Evolutionary conservation across 2,888 invertebrate genomes (phyloP).

Genomic region (Dryococelus australis): DNA sequence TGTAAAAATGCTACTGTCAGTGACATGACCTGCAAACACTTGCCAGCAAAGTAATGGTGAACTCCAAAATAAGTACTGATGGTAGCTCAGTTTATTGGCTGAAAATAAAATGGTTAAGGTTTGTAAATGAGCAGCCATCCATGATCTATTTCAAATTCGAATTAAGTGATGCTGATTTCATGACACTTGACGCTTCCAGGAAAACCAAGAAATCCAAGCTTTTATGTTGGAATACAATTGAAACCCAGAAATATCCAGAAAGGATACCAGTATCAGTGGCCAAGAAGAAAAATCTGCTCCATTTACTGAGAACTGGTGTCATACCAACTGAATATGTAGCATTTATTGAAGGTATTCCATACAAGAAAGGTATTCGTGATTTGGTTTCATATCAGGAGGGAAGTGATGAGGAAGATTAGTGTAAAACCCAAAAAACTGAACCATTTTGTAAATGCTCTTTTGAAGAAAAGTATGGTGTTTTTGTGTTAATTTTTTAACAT

Average conservation of each 20-base stretch:
- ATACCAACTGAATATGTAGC: background rate
- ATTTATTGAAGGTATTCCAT: background rate
- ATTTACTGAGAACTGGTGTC: conserved; percentile 17
- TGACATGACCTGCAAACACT: conserved; percentile 2
- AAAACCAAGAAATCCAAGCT: background rate
- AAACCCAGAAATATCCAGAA: background rate
- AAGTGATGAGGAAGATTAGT: background rate
- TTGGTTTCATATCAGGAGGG: background rate
- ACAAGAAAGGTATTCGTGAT: background rate
- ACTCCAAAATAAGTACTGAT: conserved; percentile 16
- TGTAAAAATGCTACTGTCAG: background rate
- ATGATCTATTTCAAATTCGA: background rate
- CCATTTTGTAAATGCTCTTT: too few species aligned
- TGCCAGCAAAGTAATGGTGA: background rate
- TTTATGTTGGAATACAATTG: background rate
- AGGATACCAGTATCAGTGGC: background rate
- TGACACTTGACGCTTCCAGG: background rate
- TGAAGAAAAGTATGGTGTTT: too few species aligned
- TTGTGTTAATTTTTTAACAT: too few species aligned
- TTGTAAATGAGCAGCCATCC: background rate
- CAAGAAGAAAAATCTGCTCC: conserved; percentile 13
- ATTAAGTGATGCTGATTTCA: background rate
- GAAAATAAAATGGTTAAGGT: conserved; percentile 13
- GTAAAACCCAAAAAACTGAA: background rate
- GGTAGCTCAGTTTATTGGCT: conserved; percentile 7